Evolutionary conservation across 2,113 vertebrate species (phyloP).

Genomic region (Aptenodytes forsteri): DNA sequence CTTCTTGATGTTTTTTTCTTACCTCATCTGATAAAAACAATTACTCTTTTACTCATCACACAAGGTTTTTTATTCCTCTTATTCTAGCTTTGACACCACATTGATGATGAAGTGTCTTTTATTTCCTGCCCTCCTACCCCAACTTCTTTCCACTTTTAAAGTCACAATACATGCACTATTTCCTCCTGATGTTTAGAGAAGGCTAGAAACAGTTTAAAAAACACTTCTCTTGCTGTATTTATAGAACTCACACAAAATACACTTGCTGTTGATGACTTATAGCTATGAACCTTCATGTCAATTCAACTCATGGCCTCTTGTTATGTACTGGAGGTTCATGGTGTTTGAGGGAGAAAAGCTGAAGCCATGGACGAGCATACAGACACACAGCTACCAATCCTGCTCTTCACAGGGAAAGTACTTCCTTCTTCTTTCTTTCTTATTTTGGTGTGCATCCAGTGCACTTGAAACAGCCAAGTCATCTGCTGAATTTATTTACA

Average conservation of each 20-base stretch:
- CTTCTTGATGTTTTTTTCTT: background rate
- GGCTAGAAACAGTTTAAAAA: background rate
- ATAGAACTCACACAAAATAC: background rate
- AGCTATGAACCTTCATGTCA: background rate
- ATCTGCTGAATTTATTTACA: background rate
- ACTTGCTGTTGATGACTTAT: background rate
- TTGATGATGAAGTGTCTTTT: background rate
- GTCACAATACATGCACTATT: background rate
- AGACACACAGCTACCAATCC: background rate
- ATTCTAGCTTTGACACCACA: background rate
- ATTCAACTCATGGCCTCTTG: background rate
- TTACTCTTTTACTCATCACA: background rate
- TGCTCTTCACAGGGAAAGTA: background rate
- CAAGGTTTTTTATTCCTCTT: background rate
- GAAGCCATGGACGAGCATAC: background rate
- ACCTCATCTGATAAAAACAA: background rate
- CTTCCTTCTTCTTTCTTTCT: background rate
- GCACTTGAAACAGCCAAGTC: background rate
- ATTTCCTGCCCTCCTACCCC: background rate
- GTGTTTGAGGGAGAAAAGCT: background rate
- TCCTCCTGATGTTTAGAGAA: background rate
- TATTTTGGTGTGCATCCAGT: background rate
- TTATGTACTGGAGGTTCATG: background rate
- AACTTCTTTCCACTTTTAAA: background rate
- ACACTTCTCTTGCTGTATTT: background rate